These are phyloP conservation scores for Otus sunia DNA, from an alignment of 2,113 vertebrate species.

Conservation along the genomic window DNA sequence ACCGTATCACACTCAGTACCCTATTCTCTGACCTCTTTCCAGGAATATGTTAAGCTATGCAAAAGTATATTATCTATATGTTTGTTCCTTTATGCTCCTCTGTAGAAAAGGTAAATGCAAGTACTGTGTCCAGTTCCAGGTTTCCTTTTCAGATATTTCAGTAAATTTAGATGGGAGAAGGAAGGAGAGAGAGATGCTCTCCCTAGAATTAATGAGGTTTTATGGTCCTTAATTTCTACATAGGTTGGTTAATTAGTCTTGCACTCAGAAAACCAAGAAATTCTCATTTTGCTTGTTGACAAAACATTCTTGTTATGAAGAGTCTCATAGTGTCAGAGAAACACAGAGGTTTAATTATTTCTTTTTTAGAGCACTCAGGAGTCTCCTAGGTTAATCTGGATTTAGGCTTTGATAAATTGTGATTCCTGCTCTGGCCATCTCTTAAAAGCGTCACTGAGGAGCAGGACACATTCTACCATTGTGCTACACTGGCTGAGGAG, in stretches of 20 bases:
- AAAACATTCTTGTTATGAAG: neutral
- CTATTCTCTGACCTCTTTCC: neutral
- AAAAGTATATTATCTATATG: neutral
- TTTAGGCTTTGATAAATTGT: neutral
- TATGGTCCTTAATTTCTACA: neutral
- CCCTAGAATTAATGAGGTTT: neutral
- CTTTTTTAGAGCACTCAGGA: neutral
- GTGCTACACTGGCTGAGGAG: neutral
- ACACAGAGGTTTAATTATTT: neutral
- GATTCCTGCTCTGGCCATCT: neutral
- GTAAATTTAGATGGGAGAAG: neutral
- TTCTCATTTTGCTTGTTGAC: neutral
- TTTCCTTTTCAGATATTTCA: neutral
- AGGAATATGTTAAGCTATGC: neutral
- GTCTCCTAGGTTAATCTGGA: neutral
- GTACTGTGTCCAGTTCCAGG: neutral
- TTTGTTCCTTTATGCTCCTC: neutral
- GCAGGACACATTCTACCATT: accelerated
- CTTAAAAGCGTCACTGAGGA: neutral
- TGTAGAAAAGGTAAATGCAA: neutral
- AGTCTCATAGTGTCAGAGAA: neutral
- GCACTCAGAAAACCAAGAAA: neutral
- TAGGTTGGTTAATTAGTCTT: neutral
- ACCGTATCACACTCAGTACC: neutral
- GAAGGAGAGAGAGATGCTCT: neutral